Percentiles rank a stretch among this genome's conserved stretches.
phyloP scores from a whole-genome alignment of 2,888 invertebrate genomes.

The Arge pagana region DNA sequence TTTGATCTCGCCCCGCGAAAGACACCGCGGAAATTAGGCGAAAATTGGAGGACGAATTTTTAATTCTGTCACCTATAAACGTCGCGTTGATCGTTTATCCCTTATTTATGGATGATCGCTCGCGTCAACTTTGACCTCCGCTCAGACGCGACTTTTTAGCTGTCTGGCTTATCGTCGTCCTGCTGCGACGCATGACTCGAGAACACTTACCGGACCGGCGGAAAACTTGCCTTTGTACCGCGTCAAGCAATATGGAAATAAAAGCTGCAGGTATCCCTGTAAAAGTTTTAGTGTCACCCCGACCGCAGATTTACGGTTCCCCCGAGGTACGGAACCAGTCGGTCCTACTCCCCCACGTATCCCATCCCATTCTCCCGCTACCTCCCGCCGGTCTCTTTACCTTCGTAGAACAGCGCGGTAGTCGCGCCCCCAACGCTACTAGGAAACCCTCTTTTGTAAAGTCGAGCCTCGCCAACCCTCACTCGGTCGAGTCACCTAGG shows the following conservation, averaged over 20 bases:
- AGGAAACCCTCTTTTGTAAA: constrained; percentile 13
- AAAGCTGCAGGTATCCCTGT: constrained; percentile 47
- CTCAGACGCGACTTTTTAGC: too few species aligned
- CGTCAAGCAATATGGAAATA: constrained; percentile 50
- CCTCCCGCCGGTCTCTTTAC: constrained; percentile 26
- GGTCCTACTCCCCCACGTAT: constrained; percentile 35
- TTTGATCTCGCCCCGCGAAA: too few species aligned
- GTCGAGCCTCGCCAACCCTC: constrained; percentile 20
- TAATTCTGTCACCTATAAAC: too few species aligned
- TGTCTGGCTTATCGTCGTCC: too few species aligned
- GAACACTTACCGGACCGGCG: constrained; percentile 22
- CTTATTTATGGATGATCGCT: too few species aligned
- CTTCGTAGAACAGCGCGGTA: constrained; percentile 7
- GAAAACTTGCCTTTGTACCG: constrained; percentile 35
- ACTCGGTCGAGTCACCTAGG: constrained; percentile 26
- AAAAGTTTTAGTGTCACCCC: constrained; percentile 53
- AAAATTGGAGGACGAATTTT: too few species aligned
- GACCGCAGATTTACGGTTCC: constrained; percentile 36
- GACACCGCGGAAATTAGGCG: too few species aligned
- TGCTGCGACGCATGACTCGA: too few species aligned
- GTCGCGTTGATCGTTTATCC: too few species aligned
- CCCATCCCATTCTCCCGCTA: constrained; percentile 32
- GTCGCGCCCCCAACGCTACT: constrained; percentile 17
- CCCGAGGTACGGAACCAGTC: constrained; percentile 26
- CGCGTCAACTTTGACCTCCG: too few species aligned